Evolutionary conservation across 2,888 invertebrate species (phyloP).

Genomic region (Acrobasis suavella): DNA sequence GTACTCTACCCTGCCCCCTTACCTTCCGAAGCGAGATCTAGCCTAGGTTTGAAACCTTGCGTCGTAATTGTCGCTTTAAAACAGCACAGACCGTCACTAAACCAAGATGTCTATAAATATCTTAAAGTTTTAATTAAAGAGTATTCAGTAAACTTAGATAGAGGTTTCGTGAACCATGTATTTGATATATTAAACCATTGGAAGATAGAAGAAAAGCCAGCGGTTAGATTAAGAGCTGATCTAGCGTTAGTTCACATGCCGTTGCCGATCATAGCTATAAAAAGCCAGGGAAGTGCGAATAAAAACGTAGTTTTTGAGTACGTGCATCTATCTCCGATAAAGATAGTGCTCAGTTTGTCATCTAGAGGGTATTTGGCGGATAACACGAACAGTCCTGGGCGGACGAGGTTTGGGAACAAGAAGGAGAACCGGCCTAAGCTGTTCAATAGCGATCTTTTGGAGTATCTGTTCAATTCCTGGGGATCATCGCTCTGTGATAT

Average conservation of each 20-base stretch:
- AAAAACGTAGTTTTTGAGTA: slow-evolving; percentile 79
- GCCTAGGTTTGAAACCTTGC: slow-evolving; percentile 76
- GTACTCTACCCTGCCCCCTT: slow-evolving; percentile 84
- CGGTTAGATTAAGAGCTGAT: slow-evolving; percentile 80
- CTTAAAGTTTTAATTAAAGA: slow-evolving; percentile 85
- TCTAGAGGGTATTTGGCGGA: slow-evolving; percentile 70
- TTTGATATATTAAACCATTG: slow-evolving; percentile 84
- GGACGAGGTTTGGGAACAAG: slow-evolving; percentile 56
- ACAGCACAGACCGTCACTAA: slow-evolving; percentile 70
- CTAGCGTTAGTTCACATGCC: slow-evolving; percentile 83
- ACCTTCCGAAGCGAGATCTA: slow-evolving; percentile 64
- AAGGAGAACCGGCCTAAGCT: slow-evolving; percentile 76
- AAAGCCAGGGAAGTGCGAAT: slow-evolving; percentile 61
- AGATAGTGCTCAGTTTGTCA: slow-evolving; percentile 84
- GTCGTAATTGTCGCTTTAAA: slow-evolving; percentile 82
- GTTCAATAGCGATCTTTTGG: slow-evolving; percentile 82
- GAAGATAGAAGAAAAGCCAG: slow-evolving; percentile 82
- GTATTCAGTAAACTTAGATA: slow-evolving; percentile 86
- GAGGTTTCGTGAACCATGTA: slow-evolving; percentile 85
- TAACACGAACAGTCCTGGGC: slow-evolving; percentile 52
- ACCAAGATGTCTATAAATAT: slow-evolving; percentile 83
- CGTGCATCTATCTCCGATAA: slow-evolving; percentile 82
- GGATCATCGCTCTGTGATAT: slow-evolving; percentile 85
- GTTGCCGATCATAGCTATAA: slow-evolving; percentile 71
- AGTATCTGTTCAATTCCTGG: slow-evolving; percentile 84